Evolutionary conservation across 2,797 vertebrate species (phyloP).

Genomic region (Sphenopsis melanotis): DNA sequence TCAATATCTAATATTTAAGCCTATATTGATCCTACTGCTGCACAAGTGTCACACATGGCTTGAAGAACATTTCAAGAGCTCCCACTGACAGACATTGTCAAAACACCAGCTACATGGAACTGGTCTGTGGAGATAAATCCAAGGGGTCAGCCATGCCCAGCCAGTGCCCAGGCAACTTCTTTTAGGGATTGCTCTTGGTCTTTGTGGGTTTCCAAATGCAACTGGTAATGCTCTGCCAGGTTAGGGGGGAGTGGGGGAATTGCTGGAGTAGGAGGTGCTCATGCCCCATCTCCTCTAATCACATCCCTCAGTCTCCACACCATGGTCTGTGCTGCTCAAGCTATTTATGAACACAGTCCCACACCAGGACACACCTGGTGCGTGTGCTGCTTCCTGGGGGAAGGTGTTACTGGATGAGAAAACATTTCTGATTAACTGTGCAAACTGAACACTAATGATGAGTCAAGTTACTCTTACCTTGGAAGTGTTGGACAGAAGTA

Average conservation of each 20-base stretch:
- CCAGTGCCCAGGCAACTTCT: not conserved
- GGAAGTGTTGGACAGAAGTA: not conserved
- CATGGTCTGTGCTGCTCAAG: not conserved
- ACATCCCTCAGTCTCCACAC: not conserved
- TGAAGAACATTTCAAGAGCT: not conserved
- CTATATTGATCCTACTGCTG: not conserved
- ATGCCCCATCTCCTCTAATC: not conserved
- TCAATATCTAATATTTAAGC: not conserved
- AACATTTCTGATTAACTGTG: not conserved
- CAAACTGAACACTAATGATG: not conserved
- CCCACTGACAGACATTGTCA: not conserved
- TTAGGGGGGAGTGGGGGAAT: not conserved
- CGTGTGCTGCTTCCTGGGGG: not conserved
- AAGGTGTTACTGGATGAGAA: not conserved
- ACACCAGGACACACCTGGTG: not conserved
- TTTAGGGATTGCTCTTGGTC: not conserved
- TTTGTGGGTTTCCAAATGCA: not conserved
- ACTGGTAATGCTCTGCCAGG: not conserved
- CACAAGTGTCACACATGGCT: too few species aligned
- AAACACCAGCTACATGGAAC: not conserved
- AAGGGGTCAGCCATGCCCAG: not conserved
- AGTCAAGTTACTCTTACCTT: not conserved
- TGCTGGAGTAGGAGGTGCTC: not conserved
- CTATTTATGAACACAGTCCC: not conserved
- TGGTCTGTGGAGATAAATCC: not conserved